Conservation (phyloP, 2,797 vertebrate genomes). For the Merluccius polli region DNA sequence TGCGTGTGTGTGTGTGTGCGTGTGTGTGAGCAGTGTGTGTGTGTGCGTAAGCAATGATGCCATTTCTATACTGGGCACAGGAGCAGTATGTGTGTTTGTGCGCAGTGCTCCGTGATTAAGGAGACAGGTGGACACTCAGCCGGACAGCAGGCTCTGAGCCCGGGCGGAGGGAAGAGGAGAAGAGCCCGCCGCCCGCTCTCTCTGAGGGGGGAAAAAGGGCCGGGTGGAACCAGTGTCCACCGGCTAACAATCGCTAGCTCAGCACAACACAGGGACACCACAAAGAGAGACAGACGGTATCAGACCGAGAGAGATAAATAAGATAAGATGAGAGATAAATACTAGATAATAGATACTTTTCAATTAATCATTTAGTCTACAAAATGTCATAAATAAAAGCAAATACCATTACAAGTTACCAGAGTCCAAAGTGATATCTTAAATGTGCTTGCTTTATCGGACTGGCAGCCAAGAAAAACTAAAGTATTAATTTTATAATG, state of each 20-base stretch:
- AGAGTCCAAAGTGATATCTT: too few species aligned
- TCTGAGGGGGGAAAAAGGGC: conserved; percentile 46
- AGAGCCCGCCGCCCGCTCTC: conserved; percentile 42
- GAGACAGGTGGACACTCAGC: conserved; percentile 62
- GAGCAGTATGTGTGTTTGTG: conserved; percentile 16
- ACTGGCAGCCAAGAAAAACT: too few species aligned
- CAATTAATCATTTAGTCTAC: too few species aligned
- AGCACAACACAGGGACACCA: conserved; percentile 50
- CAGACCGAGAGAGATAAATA: conserved; percentile 19
- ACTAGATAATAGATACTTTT: too few species aligned
- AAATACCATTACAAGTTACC: too few species aligned
- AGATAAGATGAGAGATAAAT: too few species aligned
- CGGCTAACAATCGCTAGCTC: conserved; percentile 53
- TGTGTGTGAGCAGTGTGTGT: conserved; percentile 26
- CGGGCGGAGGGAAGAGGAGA: conserved; percentile 32
- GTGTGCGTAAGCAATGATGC: conserved; percentile 45
- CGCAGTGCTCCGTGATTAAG: conserved; percentile 31
- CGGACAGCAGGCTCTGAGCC: conserved; percentile 47
- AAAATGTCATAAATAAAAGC: too few species aligned
- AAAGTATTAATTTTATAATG: too few species aligned
- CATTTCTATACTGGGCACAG: conserved; percentile 37
- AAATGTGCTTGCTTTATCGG: too few species aligned
- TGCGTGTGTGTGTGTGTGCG: neutral
- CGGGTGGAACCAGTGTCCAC: conserved; percentile 40
- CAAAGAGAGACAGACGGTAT: conserved; percentile 23